Evolutionary conservation across 2,888 invertebrate species (phyloP), one percentile per base, ranked within the genome.

Genomic region (Brenthis hecate): DNA sequence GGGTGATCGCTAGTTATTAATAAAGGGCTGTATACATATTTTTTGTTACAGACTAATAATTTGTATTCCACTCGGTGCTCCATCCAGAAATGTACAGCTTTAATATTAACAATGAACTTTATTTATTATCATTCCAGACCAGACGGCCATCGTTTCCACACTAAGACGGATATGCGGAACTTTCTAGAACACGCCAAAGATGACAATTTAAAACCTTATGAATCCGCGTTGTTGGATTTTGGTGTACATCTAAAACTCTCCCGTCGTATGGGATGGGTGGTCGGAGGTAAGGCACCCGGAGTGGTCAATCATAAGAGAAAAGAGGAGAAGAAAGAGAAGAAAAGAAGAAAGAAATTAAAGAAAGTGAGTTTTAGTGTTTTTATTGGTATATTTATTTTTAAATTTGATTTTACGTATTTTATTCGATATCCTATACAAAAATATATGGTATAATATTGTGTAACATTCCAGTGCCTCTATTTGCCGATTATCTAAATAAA

Each of bases 221-320:
- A 87, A 55, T 63, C 77, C 14, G 87, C 84, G 0, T 78, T 93
- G 2, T 74, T 87, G 54, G 93, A 93, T 74, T 93, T 93, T 60
- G 91, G 92, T 1, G 85, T 89, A 0, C 93, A 93, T 73, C 75
- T 92, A 58, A 93, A 93, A 74, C 76, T 91, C 28, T 80, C 93
- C 0, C 78, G 92, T 0, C 84, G 91, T 0, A 85, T 93, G 80
- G 92, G 93, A 16, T 93, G 93, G 92, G 86, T 87, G 50, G 50
- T 60, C n/a, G 60, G 60, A 11, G 60, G 50, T n/a, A 60, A 60
- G 23, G 50, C 28, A 3, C n/a, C 60, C n/a, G 16, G 28, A 11
- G 11, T 8, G 36, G 36, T 43, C 8, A 43, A 43, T n/a, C 48
- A 11, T 14, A 60, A 60, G 13, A 60, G 28, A 50, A 62, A 14